phyloP scores from a whole-genome alignment of 2,888 invertebrate species.

The Drosophila yooni region DNA sequence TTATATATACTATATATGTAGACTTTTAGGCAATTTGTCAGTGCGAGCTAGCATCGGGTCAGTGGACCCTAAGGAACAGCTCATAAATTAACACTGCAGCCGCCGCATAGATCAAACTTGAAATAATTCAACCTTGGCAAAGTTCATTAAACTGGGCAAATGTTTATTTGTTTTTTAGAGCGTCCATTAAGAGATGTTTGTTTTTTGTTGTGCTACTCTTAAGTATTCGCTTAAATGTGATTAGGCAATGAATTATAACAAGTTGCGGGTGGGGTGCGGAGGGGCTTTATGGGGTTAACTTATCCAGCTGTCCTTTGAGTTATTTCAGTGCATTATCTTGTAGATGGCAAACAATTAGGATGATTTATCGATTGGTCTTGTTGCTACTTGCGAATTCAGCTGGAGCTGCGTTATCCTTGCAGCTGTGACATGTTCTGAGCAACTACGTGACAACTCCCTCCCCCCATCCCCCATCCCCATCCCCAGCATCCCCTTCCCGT shows the following conservation, averaged over 20 bases:
- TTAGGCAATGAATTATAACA: neutral
- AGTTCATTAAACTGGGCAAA: conserved; percentile 41
- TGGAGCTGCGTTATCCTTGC: conserved; percentile 44
- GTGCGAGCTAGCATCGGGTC: conserved; percentile 30
- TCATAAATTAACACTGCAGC: conserved; percentile 42
- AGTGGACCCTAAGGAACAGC: conserved; percentile 27
- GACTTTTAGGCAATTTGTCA: conserved; percentile 34
- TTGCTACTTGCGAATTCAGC: conserved; percentile 12
- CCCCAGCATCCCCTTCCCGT: neutral
- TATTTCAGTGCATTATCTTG: conserved; percentile 44
- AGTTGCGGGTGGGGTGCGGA: neutral
- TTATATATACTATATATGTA: neutral
- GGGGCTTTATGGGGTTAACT: neutral
- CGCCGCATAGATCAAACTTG: conserved; percentile 44
- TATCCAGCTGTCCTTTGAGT: conserved; percentile 3
- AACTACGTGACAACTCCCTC: conserved; percentile 59
- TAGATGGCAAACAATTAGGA: conserved; percentile 64
- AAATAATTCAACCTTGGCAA: neutral
- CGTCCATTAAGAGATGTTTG: conserved; percentile 37
- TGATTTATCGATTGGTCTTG: conserved; percentile 71
- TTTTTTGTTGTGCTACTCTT: conserved; percentile 9
- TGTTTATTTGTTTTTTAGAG: conserved; percentile 15
- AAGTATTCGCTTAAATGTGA: conserved; percentile 29
- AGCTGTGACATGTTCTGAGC: conserved; percentile 64
- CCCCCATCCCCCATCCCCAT: too few relatives aligned